Percentiles rank a stretch among this genome's conserved stretches.
Conservation (phyloP, 2,797 vertebrate species). For the Chrosomus eos region DNA sequence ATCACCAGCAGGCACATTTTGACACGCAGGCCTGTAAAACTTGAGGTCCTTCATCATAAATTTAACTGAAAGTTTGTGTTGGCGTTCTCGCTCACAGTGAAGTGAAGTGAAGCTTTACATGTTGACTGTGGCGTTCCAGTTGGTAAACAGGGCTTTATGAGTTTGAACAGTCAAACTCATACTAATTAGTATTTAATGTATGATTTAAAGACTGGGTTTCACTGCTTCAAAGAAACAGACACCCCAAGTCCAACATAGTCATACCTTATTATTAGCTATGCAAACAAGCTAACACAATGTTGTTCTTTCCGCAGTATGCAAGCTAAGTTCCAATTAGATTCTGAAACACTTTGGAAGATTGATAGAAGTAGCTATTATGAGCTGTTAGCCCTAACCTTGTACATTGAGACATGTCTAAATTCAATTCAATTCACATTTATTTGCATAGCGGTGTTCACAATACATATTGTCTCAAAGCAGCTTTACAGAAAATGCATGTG, state of each 20-base stretch:
- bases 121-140: conserved; percentile 60
- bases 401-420: background rate
- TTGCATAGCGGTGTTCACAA: background rate
- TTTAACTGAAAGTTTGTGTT: conserved; percentile 62
- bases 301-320: conserved; percentile 18
- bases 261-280: conserved; percentile 23
- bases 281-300: conserved; percentile 28
- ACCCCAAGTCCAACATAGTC: conserved; percentile 27
- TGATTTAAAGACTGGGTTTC: conserved; percentile 54
- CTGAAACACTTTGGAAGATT: conserved; percentile 1
- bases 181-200: conserved; percentile 67
- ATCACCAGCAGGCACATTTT: conserved; percentile 55
- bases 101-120: conserved; percentile 51
- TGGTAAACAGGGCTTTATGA: conserved; percentile 58
- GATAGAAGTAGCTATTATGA: background rate
- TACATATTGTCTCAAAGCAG: background rate
- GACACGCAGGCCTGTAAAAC: conserved; percentile 53
- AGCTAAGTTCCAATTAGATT: background rate
- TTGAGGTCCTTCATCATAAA: conserved; percentile 64
- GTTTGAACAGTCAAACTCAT: conserved; percentile 46
- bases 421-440: background rate
- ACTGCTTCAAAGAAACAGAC: background rate
- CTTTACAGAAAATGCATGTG: too few relatives aligned
- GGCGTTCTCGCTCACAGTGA: conserved; percentile 56
- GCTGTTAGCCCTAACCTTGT: background rate